phyloP scores from a whole-genome alignment of 2,113 vertebrate species.

The Glareola pratincola region DNA sequence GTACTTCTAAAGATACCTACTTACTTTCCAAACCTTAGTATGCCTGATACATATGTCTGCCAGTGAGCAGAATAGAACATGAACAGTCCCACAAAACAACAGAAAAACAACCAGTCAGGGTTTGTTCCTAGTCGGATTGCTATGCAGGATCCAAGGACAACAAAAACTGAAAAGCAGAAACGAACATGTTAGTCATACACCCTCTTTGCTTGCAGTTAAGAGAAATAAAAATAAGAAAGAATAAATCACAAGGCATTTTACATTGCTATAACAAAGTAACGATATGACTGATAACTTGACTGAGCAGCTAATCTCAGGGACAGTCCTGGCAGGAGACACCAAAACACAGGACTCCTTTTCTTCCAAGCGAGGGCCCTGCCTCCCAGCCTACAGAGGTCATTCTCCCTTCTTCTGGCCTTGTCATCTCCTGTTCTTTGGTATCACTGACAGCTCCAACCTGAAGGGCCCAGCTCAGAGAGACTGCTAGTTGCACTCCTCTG shows the following conservation, averaged over 20 bases:
- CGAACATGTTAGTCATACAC: background rate
- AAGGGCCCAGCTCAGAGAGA: background rate
- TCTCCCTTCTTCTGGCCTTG: background rate
- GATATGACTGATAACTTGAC: background rate
- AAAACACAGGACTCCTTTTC: background rate
- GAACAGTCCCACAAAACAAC: slow-evolving; percentile 92
- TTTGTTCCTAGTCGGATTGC: slow-evolving; percentile 85
- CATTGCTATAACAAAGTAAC: background rate
- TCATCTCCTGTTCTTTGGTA: background rate
- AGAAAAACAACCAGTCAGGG: slow-evolving; percentile 92
- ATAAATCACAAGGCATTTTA: background rate
- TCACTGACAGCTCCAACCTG: background rate
- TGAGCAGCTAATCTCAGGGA: background rate
- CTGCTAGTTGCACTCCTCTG: background rate
- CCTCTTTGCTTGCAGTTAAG: background rate
- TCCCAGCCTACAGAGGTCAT: background rate
- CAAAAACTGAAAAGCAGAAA: slow-evolving; percentile 84
- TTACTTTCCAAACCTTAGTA: slow-evolving; percentile 92
- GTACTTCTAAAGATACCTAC: slow-evolving; percentile 51
- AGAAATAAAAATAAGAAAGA: background rate
- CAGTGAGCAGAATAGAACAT: slow-evolving; percentile 99
- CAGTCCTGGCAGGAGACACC: background rate
- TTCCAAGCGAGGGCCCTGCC: background rate
- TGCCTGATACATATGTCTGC: slow-evolving; percentile 97
- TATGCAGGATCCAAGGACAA: slow-evolving; percentile 87